These are phyloP conservation scores for Coreoperca whiteheadi DNA, from an alignment of 2,113 vertebrate species.

Conservation along the genomic window DNA sequence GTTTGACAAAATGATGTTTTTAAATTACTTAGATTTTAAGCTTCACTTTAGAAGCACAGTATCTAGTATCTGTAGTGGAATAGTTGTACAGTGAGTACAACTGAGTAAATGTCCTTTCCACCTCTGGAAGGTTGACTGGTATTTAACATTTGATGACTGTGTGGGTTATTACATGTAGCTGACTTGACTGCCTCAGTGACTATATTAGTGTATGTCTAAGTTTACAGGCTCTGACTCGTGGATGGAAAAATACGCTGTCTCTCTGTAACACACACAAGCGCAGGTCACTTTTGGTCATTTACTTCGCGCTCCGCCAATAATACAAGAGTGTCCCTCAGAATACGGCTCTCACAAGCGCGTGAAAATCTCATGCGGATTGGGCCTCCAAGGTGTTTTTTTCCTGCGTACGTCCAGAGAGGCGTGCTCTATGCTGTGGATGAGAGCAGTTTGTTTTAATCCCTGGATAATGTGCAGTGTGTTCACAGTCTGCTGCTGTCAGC, in stretches of 20 bases:
- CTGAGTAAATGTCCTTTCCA: no score
- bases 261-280: not conserved
- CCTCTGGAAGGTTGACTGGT: not conserved
- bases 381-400: not conserved
- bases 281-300: not conserved
- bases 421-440: not conserved
- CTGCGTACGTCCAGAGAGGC: not conserved
- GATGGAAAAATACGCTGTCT: not conserved
- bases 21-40: not conserved
- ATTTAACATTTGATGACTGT: not conserved
- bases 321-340: not conserved
- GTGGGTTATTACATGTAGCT: not conserved
- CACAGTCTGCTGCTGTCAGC: not conserved
- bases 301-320: not conserved
- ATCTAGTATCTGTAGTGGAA: no score
- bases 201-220: not conserved
- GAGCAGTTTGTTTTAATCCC: conserved; percentile 13
- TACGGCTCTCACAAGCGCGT: not conserved
- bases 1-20: not conserved
- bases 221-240: not conserved
- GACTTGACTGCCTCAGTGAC: not conserved
- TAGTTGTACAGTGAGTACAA: no score
- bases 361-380: not conserved
- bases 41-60: not conserved
- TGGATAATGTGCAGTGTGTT: conserved; percentile 25